phyloP scores from a whole-genome alignment of 1,140 invertebrate species.

The Metopolophium dirhodum region DNA sequence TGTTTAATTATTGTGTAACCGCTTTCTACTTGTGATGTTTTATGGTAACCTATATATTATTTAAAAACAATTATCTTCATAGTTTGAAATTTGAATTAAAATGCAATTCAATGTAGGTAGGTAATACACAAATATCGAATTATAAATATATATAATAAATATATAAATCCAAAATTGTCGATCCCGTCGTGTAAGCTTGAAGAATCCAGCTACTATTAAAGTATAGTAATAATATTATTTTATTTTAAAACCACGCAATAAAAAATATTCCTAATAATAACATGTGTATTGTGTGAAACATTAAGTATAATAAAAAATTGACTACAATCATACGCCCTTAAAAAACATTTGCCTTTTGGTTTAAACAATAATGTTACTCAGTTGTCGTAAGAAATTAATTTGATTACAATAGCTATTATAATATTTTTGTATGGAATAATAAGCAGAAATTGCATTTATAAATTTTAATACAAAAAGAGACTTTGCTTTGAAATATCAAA shows the following conservation, averaged over 20 bases:
- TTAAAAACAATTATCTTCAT: no score
- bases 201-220: not conserved
- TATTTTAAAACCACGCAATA: not conserved
- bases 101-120: not conserved
- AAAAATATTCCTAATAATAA: not conserved
- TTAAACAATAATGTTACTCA: not conserved
- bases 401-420: conserved; percentile 18
- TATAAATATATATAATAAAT: no score
- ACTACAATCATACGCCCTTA: not conserved
- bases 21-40: not conserved
- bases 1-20: not conserved
- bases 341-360: not conserved
- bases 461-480: not conserved
- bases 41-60: no score
- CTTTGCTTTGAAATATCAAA: not conserved
- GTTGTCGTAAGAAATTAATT: not conserved
- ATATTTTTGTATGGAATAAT: not conserved
- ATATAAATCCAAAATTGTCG: not conserved
- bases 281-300: not conserved
- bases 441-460: not conserved
- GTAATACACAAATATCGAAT: not conserved
- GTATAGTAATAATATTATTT: not conserved
- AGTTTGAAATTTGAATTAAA: no score
- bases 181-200: not conserved
- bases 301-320: not conserved